Evolutionary conservation across 23 tunicate species (phyloP).

Genomic region (Halocynthia aurantium): DNA sequence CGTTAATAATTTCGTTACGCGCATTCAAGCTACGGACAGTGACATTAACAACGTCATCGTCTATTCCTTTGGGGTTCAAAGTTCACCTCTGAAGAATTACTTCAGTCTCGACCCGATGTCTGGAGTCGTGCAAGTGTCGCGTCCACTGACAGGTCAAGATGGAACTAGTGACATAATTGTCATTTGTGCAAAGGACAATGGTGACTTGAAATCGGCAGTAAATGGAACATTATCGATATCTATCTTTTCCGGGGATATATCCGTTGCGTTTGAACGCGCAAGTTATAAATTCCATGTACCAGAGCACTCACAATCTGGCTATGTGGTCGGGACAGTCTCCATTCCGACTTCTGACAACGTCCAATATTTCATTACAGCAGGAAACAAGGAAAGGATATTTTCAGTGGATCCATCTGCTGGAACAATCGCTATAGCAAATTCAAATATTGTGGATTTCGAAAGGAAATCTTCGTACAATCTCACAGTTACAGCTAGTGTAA

Average conservation of each 20-base stretch:
- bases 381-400: slow-evolving; percentile 2
- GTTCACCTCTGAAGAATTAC: no score
- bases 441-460: slow-evolving; percentile 46
- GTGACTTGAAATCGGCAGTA: not conserved
- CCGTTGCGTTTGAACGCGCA: not conserved
- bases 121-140: no score
- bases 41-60: slow-evolving; percentile 10
- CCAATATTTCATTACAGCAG: not conserved
- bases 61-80: no score
- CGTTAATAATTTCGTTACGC: not conserved
- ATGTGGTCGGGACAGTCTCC: not conserved
- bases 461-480: slow-evolving; percentile 19
- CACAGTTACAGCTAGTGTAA: slow-evolving; percentile 21
- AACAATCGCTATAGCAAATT: not conserved
- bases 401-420: not conserved
- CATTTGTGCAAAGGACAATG: slow-evolving; percentile 8
- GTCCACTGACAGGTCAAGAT: not conserved
- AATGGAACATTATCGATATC: slow-evolving; percentile 6
- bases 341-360: not conserved
- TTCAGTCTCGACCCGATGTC: no score
- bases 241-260: not conserved
- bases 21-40: slow-evolving; percentile 38
- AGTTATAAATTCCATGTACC: not conserved
- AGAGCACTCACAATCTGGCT: not conserved
- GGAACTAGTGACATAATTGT: not conserved